These are phyloP conservation scores for Pseudochirops corinnae DNA, from an alignment of 2,797 vertebrate species.

Conservation along the genomic window DNA sequence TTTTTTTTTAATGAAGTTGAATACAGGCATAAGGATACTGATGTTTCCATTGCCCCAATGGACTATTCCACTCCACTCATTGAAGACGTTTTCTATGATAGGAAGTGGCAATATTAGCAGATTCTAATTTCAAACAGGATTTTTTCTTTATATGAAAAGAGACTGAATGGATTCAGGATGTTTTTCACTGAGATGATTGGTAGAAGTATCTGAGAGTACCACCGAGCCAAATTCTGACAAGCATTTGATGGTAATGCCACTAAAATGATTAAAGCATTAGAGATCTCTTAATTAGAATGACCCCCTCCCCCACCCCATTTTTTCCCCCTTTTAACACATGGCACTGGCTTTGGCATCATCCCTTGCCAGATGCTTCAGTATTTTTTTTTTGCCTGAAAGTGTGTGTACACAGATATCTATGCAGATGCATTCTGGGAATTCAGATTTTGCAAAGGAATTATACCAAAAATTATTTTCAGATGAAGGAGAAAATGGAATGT, in stretches of 20 bases:
- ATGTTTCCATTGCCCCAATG: neutral
- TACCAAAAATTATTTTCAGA: neutral
- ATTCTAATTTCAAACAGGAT: neutral
- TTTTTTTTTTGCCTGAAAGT: neutral
- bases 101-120: neutral
- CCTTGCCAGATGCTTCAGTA: neutral
- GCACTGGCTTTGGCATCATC: neutral
- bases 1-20: neutral
- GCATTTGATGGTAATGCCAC: neutral
- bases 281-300: conserved; percentile 1
- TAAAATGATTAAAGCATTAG: neutral
- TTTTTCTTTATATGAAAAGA: neutral
- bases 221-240: neutral
- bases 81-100: neutral
- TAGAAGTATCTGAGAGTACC: neutral
- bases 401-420: neutral
- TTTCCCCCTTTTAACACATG: neutral
- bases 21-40: neutral
- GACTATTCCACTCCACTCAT: neutral
- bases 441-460: neutral
- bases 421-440: neutral
- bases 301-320: neutral
- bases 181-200: neutral
- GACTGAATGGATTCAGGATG: neutral
- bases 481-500: neutral